A percentile compares a stretch with the other conserved stretches of the same genome.
These are phyloP conservation scores for Muscidifurax raptorellus DNA, from an alignment of 1,140 invertebrate genomes.

Conservation along the genomic window DNA sequence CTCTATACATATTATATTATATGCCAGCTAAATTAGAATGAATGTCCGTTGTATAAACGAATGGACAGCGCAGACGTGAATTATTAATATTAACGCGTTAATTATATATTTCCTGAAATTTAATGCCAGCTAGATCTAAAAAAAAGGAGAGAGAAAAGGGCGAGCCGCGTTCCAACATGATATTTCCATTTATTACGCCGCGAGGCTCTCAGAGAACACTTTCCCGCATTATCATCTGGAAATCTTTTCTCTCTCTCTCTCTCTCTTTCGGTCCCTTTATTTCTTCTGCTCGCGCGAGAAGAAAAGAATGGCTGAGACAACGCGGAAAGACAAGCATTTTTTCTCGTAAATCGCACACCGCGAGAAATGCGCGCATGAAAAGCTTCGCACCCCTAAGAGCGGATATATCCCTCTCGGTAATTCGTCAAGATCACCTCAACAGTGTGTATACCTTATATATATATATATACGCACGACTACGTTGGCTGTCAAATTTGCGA, in stretches of 20 bases:
- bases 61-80: not conserved
- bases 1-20: too few relatives aligned
- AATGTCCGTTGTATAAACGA: too few relatives aligned
- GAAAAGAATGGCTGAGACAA: not conserved
- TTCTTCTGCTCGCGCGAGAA: not conserved
- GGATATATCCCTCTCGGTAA: slow-evolving; percentile 31
- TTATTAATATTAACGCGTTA: not conserved
- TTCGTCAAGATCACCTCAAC: slow-evolving; percentile 43
- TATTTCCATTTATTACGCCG: not conserved
- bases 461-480: not conserved
- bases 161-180: not conserved
- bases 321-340: slow-evolving; percentile 32
- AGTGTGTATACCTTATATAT: too few relatives aligned
- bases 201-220: not conserved
- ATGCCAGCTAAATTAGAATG: too few relatives aligned
- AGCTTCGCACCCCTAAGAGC: slow-evolving; percentile 31
- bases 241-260: not conserved
- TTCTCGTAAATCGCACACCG: slow-evolving; percentile 32
- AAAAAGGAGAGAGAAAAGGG: not conserved
- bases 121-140: not conserved
- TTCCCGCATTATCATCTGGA: slow-evolving; percentile 22
- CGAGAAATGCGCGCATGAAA: slow-evolving; percentile 46
- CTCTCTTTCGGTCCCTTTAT: not conserved
- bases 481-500: not conserved
- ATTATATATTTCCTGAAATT: not conserved